A percentile compares a stretch with the other conserved stretches of the same genome.
phyloP scores from a whole-genome alignment of 2,113 vertebrate genomes.

The Lanius collurio region DNA sequence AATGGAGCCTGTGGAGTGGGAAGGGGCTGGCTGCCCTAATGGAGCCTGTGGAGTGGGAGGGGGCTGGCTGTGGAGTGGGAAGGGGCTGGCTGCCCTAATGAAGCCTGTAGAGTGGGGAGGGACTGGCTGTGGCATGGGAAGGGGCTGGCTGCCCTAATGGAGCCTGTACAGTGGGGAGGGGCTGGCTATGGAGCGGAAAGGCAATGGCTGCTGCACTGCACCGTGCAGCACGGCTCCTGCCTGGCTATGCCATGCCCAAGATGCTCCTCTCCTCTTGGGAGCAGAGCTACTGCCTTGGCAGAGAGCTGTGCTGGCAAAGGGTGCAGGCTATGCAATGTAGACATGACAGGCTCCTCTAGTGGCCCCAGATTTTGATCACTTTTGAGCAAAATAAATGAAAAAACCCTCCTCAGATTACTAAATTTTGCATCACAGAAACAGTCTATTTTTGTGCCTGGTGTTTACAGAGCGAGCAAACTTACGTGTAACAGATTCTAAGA shows the following conservation, averaged over 20 bases:
- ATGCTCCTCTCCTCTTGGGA: not conserved
- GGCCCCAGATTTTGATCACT: not conserved
- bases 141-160: not conserved
- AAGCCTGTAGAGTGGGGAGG: not conserved
- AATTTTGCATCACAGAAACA: not conserved
- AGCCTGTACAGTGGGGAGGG: not conserved
- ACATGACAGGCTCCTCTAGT: accelerated
- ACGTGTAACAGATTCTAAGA: accelerated
- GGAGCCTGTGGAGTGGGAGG: not conserved
- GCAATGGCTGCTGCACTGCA: not conserved
- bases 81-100: not conserved
- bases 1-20: not conserved
- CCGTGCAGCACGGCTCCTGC: accelerated
- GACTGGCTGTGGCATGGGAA: not conserved
- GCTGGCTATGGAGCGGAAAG: not conserved
- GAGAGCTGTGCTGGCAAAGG: not conserved
- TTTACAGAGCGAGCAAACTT: not conserved
- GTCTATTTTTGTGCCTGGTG: not conserved
- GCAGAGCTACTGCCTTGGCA: not conserved
- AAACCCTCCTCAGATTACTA: not conserved
- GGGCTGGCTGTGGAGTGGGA: not conserved
- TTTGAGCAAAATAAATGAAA: not conserved
- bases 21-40: not conserved
- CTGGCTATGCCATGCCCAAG: not conserved
- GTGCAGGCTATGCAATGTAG: accelerated